Evolutionary conservation across 2,888 invertebrate species (phyloP).

Genomic region (Rapana venosa): DNA sequence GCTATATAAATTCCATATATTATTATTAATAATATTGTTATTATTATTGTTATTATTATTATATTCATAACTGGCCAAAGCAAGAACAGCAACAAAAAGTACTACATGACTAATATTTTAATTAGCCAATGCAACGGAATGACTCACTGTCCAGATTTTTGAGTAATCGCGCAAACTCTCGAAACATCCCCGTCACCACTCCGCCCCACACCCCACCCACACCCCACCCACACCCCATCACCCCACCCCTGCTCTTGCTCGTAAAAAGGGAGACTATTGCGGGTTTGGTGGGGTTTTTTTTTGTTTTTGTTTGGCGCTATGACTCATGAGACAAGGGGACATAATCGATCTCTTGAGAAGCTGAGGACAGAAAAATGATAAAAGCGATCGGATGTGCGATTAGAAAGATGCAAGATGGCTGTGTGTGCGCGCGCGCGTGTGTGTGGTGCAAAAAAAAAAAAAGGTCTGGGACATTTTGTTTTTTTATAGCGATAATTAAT

Average conservation of each 20-base stretch:
- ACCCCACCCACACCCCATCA: background rate
- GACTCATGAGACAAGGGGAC: conserved; percentile 40
- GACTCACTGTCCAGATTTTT: conserved; percentile 44
- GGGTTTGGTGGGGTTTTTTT: too few species aligned
- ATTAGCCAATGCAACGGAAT: conserved; percentile 44
- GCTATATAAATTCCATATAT: too few species aligned
- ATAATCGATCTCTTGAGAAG: background rate
- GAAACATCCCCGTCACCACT: background rate
- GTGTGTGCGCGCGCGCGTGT: too few species aligned
- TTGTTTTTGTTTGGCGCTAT: conserved; percentile 23
- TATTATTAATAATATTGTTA: too few species aligned
- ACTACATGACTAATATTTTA: conserved; percentile 46
- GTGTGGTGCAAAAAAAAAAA: too few species aligned
- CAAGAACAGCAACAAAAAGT: background rate
- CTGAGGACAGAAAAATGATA: too few species aligned
- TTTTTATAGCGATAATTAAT: too few species aligned
- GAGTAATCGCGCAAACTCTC: conserved; percentile 28
- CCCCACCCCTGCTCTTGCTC: background rate
- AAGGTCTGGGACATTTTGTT: too few species aligned
- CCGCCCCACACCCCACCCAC: background rate
- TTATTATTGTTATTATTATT: too few species aligned
- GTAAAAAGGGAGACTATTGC: conserved; percentile 29
- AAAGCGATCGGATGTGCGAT: too few species aligned
- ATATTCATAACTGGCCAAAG: background rate
- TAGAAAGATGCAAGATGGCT: too few species aligned